phyloP scores from a whole-genome alignment of 2,797 vertebrate species.

The Knipowitschia caucasica region DNA sequence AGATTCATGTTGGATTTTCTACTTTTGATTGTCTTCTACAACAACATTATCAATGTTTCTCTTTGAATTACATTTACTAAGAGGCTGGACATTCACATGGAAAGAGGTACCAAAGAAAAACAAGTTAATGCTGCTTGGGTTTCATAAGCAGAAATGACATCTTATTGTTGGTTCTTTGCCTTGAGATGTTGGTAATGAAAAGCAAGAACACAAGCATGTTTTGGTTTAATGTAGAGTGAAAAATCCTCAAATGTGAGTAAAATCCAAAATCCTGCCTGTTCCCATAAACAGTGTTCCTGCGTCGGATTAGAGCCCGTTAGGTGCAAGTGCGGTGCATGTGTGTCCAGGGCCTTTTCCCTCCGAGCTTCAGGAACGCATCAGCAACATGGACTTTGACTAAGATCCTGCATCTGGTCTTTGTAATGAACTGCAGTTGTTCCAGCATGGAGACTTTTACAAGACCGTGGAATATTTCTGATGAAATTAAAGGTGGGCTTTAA shows the following conservation, averaged over 20 bases:
- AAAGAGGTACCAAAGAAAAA: no score
- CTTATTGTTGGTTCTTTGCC: conserved; percentile 24
- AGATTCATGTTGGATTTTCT: no score
- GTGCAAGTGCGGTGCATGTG: conserved; percentile 64
- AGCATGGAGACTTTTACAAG: conserved; percentile 31
- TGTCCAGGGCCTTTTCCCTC: conserved; percentile 28
- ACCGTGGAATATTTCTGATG: conserved; percentile 21
- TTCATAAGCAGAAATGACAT: neutral
- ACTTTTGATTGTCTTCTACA: no score
- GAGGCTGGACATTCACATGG: no score
- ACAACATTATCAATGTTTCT: no score
- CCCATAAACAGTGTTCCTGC: conserved; percentile 29
- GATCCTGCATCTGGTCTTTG: conserved; percentile 44
- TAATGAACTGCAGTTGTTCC: conserved; percentile 40
- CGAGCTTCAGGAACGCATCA: conserved; percentile 41
- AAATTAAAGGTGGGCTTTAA: conserved; percentile 8
- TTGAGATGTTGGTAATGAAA: conserved; percentile 40
- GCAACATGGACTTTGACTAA: conserved; percentile 32
- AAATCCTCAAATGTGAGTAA: conserved; percentile 22
- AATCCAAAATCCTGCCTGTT: conserved; percentile 27
- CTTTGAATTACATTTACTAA: no score
- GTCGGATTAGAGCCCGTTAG: conserved; percentile 42
- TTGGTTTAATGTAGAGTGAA: conserved; percentile 44
- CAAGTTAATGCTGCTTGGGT: no score
- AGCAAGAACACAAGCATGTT: conserved; percentile 25